phyloP scores from a whole-genome alignment of 2,113 vertebrate genomes.

The Lagenorhynchus albirostris region DNA sequence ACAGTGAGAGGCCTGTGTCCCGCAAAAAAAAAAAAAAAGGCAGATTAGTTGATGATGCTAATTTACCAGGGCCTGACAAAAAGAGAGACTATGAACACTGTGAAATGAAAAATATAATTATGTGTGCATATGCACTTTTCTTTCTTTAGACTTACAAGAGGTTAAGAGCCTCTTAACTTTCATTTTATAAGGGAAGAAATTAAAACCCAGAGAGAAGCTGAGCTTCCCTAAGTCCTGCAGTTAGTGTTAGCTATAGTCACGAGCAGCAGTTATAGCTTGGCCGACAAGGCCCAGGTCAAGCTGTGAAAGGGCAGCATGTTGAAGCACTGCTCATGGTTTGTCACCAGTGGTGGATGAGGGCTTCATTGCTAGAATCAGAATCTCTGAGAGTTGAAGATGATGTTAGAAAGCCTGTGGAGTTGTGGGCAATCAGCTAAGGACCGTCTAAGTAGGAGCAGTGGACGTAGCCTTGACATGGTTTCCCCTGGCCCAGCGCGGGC shows the following conservation, averaged over 20 bases:
- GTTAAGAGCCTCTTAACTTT: not conserved
- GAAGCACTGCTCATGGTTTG: rapidly evolving
- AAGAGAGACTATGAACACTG: no score
- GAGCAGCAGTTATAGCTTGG: not conserved
- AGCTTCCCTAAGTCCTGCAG: not conserved
- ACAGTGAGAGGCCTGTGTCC: no score
- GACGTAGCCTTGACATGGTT: not conserved
- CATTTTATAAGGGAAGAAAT: not conserved
- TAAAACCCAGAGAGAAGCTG: not conserved
- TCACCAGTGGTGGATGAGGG: not conserved
- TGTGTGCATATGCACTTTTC: not conserved
- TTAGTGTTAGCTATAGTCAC: not conserved
- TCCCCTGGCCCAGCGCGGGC: not conserved
- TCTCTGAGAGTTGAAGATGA: no score
- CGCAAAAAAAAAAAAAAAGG: not conserved
- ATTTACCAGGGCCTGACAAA: not conserved
- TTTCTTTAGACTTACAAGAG: not conserved
- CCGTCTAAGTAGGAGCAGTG: not conserved
- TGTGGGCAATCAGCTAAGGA: not conserved
- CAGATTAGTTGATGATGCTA: not conserved
- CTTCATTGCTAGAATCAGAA: not conserved
- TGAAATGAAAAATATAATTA: not conserved
- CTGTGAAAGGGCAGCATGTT: rapidly evolving
- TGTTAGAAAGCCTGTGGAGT: not conserved
- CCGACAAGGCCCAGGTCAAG: rapidly evolving